phyloP scores from a whole-genome alignment of 2,888 invertebrate genomes.

The Tricholauxania praeusta region DNA sequence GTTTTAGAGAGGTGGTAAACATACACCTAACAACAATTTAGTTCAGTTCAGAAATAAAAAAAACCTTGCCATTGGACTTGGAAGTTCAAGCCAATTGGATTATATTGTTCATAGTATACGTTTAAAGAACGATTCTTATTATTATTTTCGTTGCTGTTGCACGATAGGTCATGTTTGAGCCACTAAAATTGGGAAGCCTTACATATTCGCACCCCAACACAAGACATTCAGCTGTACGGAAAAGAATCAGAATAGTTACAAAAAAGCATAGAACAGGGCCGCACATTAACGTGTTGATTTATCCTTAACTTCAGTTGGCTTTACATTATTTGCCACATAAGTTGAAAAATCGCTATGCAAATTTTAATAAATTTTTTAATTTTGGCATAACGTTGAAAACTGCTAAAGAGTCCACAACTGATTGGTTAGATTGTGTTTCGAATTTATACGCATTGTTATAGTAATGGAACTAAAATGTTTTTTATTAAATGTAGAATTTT shows the following conservation, averaged over 20 bases:
- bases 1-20: slow-evolving; percentile 1
- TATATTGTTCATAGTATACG: slow-evolving; percentile 48
- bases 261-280: slow-evolving; percentile 22
- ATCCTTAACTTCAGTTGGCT: slow-evolving; percentile 37
- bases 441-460: neutral
- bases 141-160: neutral
- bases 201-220: neutral
- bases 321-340: slow-evolving; percentile 28
- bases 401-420: slow-evolving; percentile 48
- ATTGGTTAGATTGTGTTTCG: neutral
- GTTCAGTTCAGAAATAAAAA: neutral
- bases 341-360: slow-evolving; percentile 25
- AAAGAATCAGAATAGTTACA: neutral
- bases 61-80: slow-evolving; percentile 52
- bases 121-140: too few relatives aligned
- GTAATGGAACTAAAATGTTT: neutral
- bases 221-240: neutral
- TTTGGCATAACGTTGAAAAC: slow-evolving; percentile 50
- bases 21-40: neutral
- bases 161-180: slow-evolving; percentile 24
- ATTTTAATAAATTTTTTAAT: slow-evolving; percentile 37
- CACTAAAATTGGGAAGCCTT: slow-evolving; percentile 24
- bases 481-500: slow-evolving; percentile 3
- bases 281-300: slow-evolving; percentile 28
- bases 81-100: slow-evolving; percentile 63